Base-by-base conservation (phyloP, 2,113 vertebrate species). In the Planiliza haematocheilus region DNA sequence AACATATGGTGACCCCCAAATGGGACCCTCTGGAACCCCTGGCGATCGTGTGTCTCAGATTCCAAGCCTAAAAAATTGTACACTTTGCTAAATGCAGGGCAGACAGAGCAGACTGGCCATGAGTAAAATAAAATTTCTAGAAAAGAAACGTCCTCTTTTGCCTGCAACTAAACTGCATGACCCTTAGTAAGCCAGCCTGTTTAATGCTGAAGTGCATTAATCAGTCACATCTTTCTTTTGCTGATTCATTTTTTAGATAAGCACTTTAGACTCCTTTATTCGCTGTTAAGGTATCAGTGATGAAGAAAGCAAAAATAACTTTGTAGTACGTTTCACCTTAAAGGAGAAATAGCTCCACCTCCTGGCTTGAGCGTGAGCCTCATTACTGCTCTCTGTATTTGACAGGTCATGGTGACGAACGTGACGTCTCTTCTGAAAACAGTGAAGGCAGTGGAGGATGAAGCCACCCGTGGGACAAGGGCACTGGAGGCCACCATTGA, bases 341-440 rank as follows among this genome's bases (percentile, higher is more conserved):
- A 17, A 82, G 64, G 70, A 59, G 71, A 75, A 82, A 89, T 57
- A 70, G 78, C 85, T 46, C 83, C 85, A 74, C 81, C 85, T 90
- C 45, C 80, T 91, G 91, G 87, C 84, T 39, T 64, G 67, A 53
- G 48, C 45, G 34, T 10, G 43, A 56, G 21, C 42, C 48, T 86
- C 61, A 58, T 65, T 41, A 24, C 57, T 57, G 13, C 63, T 65
- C 46, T 9, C n/a, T 70, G 21, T 76, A 13, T 75, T 2, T 85
- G 68, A 39, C 83, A 99, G 97, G 97, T 99, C 70, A 99, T 99
- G 98, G 97, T 99, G 80, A 99, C 98, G 66, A 99, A 99, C 8
- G 98, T 99, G 79, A 99, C 98, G 2, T 99, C 96, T 0, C 96
- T 99, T 70, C 93, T 99, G 82, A 99, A 99, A 93, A 99, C 98